Base-by-base conservation (phyloP, 2,113 vertebrate species). In the Sakesphorus luctuosus region DNA sequence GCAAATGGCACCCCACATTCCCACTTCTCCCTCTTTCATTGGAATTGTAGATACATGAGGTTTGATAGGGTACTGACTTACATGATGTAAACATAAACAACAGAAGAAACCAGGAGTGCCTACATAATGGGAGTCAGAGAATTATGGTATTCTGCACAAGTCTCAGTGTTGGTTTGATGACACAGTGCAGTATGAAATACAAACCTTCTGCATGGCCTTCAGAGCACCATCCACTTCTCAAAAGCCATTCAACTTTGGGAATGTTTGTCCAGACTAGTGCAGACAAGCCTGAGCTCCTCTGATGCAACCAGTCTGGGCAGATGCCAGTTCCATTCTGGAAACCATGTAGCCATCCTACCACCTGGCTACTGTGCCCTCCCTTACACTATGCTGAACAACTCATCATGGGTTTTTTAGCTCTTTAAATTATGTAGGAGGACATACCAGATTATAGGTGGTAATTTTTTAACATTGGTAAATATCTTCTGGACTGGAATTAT, bases 201-300 rank as follows among this genome's bases (percentile, higher is more conserved):
- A 94, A 65, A 66, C 17, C 10, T 75, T 75, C 28, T 76, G 20
- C 6, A 1, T 0, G 2, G 44, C 33, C 33, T 36, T 0, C 0
- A 76, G 58, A 72, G 13, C 18, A 65, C 13, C 46, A 78, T 10
- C 7, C 55, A 21, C 5, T 0, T 0, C 36, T 78, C 38, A 62
- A 43, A 89, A 83, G 8, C 11, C 49, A 9, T 10, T 6, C 40
- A 61, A 4, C 8, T 61, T 26, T 36, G 38, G 18, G 33, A 80
- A 55, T 31, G 10, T 52, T 84, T 87, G 26, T 61, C 61, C 69
- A 75, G 65, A 63, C 17, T 31, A 26, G 14, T n/a, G 61, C 35
- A 84, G 47, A 58, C 14, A 76, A 92, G 36, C 6, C 29, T 68
- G 68, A 52, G n/a, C 15, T 83, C 58, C 53, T 84, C 71, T 77